These are phyloP conservation scores for Mus caroli DNA, from an alignment of 2,797 vertebrate species.

Conservation along the genomic window DNA sequence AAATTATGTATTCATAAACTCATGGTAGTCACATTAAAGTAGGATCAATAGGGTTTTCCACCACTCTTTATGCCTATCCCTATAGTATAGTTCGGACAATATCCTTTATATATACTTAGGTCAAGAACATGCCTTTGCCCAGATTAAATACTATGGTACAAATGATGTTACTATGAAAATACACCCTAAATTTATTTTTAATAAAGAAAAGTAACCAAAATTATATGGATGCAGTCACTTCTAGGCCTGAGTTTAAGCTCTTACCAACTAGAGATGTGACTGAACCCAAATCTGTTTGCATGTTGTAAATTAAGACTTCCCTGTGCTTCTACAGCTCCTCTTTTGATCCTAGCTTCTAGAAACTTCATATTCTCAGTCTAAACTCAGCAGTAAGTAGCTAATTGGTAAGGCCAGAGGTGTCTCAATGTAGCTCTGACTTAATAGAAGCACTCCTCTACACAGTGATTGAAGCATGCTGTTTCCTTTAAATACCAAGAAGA, in stretches of 20 bases:
- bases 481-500: background rate
- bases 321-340: background rate
- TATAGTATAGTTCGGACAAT: background rate
- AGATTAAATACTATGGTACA: background rate
- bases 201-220: background rate
- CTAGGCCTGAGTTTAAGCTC: background rate
- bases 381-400: background rate
- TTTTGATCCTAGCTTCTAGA: background rate
- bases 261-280: background rate
- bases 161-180: conserved; percentile 45
- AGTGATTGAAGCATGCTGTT: background rate
- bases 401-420: background rate
- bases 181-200: conserved; percentile 5
- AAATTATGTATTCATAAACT: background rate
- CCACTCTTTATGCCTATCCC: background rate
- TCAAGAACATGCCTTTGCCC: conserved; percentile 41
- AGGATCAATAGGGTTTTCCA: background rate
- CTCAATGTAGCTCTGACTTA: background rate
- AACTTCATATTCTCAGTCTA: conserved; percentile 10
- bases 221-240: too few relatives aligned
- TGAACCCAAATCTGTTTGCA: background rate
- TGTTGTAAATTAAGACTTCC: background rate
- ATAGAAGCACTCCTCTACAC: background rate
- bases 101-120: background rate
- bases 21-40: background rate